Evolutionary conservation across 2,888 invertebrate genomes (phyloP), one percentile per base, ranked within the genome.

Genomic region (Xestia rhomboidea): DNA sequence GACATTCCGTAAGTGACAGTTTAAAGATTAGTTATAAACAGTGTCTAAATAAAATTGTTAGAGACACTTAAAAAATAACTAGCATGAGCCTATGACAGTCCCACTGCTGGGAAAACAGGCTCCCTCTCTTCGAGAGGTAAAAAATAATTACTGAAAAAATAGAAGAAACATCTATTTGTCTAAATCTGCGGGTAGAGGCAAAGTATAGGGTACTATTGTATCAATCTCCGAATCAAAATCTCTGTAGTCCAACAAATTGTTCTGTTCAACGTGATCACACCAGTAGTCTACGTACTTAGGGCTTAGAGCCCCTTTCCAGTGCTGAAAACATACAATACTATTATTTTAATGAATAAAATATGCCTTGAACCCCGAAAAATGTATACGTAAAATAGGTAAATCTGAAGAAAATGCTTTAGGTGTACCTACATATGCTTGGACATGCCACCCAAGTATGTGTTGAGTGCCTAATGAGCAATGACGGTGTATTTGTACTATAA

Each of bases 251-350:
- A 97, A 83, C 46, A 94, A 85, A 71, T 95, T 92, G 24, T 94
- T 93, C 0, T 89, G 89, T 44, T 95, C 94, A n/a, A 96, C 90
- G 68, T 96, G 96, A 44, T 97, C 95, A 34, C 90, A 91, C 97
- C 97, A 97, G 87, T 94, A 96, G 81, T 97, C 93, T 71, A 91
- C 84, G 46, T 94, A 92, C 73, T 95, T 91, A 0, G 94, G 90
- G 67, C 93, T 93, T 68, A 97, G 87, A 7, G 91, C 94, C 24
- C 96, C 95, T 66, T 93, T 95, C 97, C 97, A 97, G 73, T 95
- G 96, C 97, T 97, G 89, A 44, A 93, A 93, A 18, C 74, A 79
- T 13, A 69, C 27, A 64, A 64, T 13, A 38, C 6, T 11, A 34
- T 34, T 38, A 38, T 15, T 64, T 41, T 3, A n/a, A 63, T 13